phyloP scores from a whole-genome alignment of 2,888 invertebrate species.

The Mycalesis mineus region DNA sequence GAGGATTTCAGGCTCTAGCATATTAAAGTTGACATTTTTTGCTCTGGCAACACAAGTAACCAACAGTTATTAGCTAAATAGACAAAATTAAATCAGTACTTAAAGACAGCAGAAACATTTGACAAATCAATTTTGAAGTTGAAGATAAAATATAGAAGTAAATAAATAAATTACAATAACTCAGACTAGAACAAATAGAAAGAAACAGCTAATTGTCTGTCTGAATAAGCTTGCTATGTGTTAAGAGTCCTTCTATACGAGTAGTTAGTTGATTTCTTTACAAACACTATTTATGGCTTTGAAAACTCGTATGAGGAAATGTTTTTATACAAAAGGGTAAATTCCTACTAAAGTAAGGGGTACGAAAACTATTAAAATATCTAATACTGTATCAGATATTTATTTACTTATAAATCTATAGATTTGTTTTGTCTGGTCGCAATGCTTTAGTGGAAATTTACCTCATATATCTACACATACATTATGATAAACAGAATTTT shows the following conservation, averaged over 20 bases:
- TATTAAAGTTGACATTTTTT: background rate
- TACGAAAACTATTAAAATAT: background rate
- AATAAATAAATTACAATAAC: background rate
- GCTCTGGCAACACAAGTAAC: background rate
- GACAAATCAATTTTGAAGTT: too few species aligned
- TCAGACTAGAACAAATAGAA: background rate
- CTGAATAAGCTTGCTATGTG: constrained; percentile 4
- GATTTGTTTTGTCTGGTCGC: background rate
- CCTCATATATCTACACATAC: background rate
- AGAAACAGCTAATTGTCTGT: too few species aligned
- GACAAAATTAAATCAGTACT: background rate
- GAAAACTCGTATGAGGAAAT: background rate
- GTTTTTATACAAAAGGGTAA: background rate
- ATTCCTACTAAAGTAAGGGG: background rate
- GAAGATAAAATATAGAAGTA: background rate
- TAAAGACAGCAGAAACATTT: too few species aligned
- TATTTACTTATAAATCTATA: background rate
- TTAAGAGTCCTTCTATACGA: background rate
- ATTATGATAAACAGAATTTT: constrained; percentile 10
- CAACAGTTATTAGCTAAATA: background rate
- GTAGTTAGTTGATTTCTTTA: background rate
- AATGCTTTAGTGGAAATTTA: background rate
- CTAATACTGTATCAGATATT: too few species aligned
- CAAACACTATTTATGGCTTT: background rate
- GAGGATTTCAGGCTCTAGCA: background rate